Conservation (phyloP, 2,888 invertebrate species). For the Heliconius hortense region DNA sequence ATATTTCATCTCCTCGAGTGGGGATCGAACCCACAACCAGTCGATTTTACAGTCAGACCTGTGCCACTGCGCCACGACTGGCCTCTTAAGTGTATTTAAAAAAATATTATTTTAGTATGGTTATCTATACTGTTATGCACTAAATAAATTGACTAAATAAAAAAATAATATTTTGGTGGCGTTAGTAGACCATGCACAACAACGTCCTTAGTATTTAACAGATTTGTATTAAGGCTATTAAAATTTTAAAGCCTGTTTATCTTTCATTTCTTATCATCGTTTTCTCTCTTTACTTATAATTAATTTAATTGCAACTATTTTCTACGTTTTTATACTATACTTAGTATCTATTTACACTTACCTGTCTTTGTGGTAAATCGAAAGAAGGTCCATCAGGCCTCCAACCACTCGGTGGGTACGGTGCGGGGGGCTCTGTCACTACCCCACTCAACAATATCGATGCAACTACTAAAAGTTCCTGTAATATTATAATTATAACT, state of each 20-base stretch:
- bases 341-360: conserved; percentile 23
- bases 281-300: not conserved
- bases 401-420: conserved; percentile 73
- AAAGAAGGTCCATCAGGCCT: conserved; percentile 70
- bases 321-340: no score
- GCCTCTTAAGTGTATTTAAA: no score
- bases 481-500: conserved; percentile 28
- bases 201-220: not conserved
- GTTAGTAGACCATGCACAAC: not conserved
- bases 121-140: no score
- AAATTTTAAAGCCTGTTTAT: not conserved
- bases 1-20: no score
- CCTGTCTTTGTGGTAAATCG: conserved; percentile 58
- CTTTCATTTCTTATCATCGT: not conserved
- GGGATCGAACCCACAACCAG: no score
- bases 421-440: conserved; percentile 62
- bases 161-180: no score
- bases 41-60: no score
- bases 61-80: no score
- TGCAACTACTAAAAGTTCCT: conserved; percentile 61
- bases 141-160: no score
- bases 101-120: no score
- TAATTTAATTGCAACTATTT: no score
- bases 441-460: conserved; percentile 55
- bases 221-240: not conserved